Conservation (phyloP, 2,797 vertebrate species). For the Botia kubotai region DNA sequence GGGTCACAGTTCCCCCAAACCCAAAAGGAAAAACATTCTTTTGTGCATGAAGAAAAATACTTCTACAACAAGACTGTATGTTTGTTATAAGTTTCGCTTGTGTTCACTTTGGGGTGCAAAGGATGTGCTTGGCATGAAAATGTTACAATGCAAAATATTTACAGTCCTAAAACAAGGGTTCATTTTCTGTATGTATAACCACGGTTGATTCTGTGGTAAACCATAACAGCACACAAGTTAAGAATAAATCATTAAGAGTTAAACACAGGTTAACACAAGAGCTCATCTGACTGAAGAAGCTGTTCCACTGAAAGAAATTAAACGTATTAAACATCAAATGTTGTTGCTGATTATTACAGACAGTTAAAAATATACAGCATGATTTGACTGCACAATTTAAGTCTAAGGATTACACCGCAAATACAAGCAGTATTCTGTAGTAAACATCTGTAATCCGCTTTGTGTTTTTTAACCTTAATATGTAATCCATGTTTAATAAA, state of each 20-base stretch:
- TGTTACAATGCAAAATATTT: neutral
- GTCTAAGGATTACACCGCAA: neutral
- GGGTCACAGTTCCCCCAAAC: neutral
- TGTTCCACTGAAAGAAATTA: neutral
- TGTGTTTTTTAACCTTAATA: conserved; percentile 6
- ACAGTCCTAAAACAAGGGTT: neutral
- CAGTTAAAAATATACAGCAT: neutral
- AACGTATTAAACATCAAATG: neutral
- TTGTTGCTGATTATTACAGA: neutral
- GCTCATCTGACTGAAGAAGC: neutral
- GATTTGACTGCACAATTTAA: neutral
- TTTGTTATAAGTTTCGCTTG: too few species aligned
- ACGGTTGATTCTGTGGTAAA: neutral
- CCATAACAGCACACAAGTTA: neutral
- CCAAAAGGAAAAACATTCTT: neutral
- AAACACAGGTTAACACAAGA: neutral
- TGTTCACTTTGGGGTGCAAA: too few species aligned
- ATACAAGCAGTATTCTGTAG: neutral
- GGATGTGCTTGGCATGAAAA: neutral
- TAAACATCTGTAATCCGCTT: conserved; percentile 1
- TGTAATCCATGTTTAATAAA: neutral
- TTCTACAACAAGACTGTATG: too few species aligned
- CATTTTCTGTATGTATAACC: neutral
- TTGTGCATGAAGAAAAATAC: neutral
- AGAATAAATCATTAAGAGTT: neutral